Percentiles rank a stretch among this genome's conserved stretches.
Conservation (phyloP, 2,888 invertebrate species). For the Agrochola macilenta region DNA sequence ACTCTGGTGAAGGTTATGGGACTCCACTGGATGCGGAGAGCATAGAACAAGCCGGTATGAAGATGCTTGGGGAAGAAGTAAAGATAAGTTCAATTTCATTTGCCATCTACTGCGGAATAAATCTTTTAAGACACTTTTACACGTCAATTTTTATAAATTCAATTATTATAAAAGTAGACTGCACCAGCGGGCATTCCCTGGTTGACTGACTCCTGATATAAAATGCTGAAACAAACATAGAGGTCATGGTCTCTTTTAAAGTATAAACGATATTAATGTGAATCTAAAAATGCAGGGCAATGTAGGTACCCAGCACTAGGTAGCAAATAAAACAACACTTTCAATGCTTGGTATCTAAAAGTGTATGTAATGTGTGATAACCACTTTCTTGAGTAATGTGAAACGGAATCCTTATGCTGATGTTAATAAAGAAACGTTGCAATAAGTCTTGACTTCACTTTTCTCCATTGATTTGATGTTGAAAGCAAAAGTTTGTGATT, state of each 20-base stretch:
- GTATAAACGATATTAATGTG: not conserved
- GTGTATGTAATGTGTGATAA: slow-evolving; percentile 1
- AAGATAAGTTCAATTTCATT: not conserved
- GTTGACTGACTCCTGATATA: not conserved
- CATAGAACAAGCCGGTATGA: too few relatives aligned
- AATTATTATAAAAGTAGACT: not conserved
- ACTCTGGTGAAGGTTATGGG: rapidly evolving
- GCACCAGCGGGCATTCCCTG: not conserved
- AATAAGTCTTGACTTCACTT: slow-evolving; percentile 23
- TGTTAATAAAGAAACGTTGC: slow-evolving; percentile 22
- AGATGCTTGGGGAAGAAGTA: not conserved
- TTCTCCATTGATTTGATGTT: slow-evolving; percentile 25
- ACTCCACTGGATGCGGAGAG: too few relatives aligned
- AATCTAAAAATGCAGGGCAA: too few relatives aligned
- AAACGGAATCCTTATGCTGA: not conserved
- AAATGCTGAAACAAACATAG: not conserved
- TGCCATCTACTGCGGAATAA: too few relatives aligned
- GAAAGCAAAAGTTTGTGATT: slow-evolving; percentile 40
- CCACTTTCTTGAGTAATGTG: not conserved
- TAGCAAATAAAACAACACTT: slow-evolving; percentile 3
- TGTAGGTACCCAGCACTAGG: not conserved
- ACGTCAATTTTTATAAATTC: not conserved
- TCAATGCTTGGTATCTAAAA: not conserved
- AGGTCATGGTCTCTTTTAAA: not conserved
- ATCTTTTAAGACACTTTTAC: not conserved